Evolutionary conservation across 2,888 invertebrate species (phyloP), one percentile per base, ranked within the genome.

Genomic region (Crossocerus cetratus): DNA sequence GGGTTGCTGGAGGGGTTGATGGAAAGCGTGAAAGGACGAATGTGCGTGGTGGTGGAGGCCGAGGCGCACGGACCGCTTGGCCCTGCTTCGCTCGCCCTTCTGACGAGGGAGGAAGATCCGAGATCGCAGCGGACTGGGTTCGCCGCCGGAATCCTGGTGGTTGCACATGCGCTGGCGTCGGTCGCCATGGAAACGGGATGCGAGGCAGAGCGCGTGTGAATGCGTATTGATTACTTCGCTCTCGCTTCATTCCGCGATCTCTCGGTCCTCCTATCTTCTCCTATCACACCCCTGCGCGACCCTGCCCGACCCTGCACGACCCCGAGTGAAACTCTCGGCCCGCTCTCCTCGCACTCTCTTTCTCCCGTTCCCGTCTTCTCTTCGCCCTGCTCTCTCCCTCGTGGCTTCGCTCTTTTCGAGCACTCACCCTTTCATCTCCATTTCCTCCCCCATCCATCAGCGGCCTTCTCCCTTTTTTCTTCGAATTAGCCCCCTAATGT

Each of bases 161-260:
- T 63, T 62, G 76, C 82, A 71, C 82, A 80, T 76, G 82, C 82
- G 82, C 78, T 68, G 65, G 72, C 71, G 74, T 74, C 71, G 71
- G 87, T 87, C 77, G 75, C 83, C 84, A 86, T 77, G 84, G 81
- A 79, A 78, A 83, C 84, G 84, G 83, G 84, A 86, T 84, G 84
- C 84, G 72, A 83, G 83, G 78, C 67, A 77, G n/a, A n/a, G 83
- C 84, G 86, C 86, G 85, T 83, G 86, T 80, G 84, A 86, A 86
- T 88, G 82, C 85, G 87, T 88, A 88, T 88, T 88, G 88, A 88
- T 88, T 88, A 88, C 85, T 83, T 59, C 23, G 77, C 76, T 83
- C 80, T 83, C 81, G 76, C 82, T 84, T 79, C 78, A 71, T 84
- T 78, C 84, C 80, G 78, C 82, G 85, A 84, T 86, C 83, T 84